Conservation (phyloP, 1,140 invertebrate genomes). For the Drosophila auraria region DNA sequence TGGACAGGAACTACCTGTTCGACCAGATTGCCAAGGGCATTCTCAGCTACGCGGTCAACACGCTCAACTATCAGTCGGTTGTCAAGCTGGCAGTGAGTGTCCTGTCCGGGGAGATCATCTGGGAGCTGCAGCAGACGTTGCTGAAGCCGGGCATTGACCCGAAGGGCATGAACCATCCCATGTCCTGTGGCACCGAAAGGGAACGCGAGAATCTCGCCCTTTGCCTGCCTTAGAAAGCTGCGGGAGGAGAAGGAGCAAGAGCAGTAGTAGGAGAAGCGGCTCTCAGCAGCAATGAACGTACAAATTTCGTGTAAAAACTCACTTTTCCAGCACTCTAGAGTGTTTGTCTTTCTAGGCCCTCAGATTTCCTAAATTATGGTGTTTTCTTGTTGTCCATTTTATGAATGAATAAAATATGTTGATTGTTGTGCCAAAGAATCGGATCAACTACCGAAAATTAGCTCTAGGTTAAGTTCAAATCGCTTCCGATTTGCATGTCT, state of each 20-base stretch:
- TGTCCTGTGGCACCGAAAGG: conserved; percentile 59
- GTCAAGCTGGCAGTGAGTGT: conserved; percentile 69
- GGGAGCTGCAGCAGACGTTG: conserved; percentile 66
- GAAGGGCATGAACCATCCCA: conserved; percentile 54
- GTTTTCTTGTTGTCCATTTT: neutral
- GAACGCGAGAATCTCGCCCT: conserved; percentile 54
- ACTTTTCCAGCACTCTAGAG: neutral
- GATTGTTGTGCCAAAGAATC: neutral
- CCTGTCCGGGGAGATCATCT: conserved; percentile 66
- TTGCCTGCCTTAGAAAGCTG: conserved; percentile 35
- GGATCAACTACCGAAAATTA: neutral
- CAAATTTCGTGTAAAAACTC: neutral
- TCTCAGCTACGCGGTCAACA: conserved; percentile 66
- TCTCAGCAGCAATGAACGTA: too few relatives aligned
- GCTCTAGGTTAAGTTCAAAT: conserved; percentile 1
- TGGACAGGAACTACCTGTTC: conserved; percentile 66
- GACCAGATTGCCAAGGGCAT: conserved; percentile 69
- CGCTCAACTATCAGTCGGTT: conserved; percentile 66
- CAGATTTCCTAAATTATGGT: neutral
- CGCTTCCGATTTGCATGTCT: neutral
- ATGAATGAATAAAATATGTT: neutral
- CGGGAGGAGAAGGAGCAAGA: neutral
- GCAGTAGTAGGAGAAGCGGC: too few relatives aligned
- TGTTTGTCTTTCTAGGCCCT: neutral
- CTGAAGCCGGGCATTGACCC: conserved; percentile 68